phyloP scores from a whole-genome alignment of 2,888 invertebrate species.

The Archips crataeganus region DNA sequence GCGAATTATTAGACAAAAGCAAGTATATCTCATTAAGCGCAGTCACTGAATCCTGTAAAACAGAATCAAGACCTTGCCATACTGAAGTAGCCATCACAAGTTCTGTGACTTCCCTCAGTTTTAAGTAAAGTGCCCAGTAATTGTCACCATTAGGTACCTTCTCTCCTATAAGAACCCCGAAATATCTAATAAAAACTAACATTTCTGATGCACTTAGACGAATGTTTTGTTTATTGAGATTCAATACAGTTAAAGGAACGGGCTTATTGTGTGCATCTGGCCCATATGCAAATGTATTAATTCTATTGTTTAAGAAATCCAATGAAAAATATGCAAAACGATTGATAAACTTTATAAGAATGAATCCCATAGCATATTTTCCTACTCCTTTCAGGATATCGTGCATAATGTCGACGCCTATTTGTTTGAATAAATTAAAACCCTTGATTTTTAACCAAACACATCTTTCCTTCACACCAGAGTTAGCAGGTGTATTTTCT shows the following conservation, averaged over 20 bases:
- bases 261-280: slow-evolving; percentile 23
- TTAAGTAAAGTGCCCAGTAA: slow-evolving; percentile 11
- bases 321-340: slow-evolving; percentile 24
- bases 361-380: slow-evolving; percentile 34
- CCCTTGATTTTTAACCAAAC: slow-evolving; percentile 36
- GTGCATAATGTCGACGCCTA: slow-evolving; percentile 44
- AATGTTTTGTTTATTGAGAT: background rate
- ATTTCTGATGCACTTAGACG: slow-evolving; percentile 35
- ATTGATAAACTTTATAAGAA: slow-evolving; percentile 20
- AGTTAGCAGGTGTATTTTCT: background rate
- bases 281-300: slow-evolving; percentile 21
- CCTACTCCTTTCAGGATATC: slow-evolving; percentile 43
- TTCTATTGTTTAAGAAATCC: slow-evolving; percentile 16
- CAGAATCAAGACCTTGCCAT: too few relatives aligned
- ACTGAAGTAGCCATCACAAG: too few relatives aligned
- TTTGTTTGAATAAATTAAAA: slow-evolving; percentile 44
- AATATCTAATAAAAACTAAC: slow-evolving; percentile 35
- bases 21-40: too few relatives aligned
- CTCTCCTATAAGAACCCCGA: slow-evolving; percentile 27
- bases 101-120: too few relatives aligned
- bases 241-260: background rate
- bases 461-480: slow-evolving; percentile 31
- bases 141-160: slow-evolving; percentile 26
- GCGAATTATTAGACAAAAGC: too few relatives aligned
- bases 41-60: too few relatives aligned